Evolutionary conservation across 2,797 vertebrate species (phyloP).

Genomic region (Sparus aurata): DNA sequence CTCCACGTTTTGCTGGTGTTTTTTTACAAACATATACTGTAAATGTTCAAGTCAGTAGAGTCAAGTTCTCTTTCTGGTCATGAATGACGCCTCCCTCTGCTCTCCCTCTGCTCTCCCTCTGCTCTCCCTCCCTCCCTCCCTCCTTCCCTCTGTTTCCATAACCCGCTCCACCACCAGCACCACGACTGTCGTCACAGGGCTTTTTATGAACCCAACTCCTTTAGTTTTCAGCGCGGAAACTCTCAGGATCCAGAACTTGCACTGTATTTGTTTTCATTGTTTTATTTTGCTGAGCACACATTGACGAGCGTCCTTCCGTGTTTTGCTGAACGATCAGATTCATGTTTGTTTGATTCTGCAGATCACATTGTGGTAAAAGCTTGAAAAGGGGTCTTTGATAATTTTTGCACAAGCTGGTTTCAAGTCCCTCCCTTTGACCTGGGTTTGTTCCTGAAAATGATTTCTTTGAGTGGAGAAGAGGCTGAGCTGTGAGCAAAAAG

Average conservation of each 20-base stretch:
- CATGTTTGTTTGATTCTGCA: slow-evolving; percentile 22
- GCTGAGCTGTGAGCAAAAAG: slow-evolving; percentile 34
- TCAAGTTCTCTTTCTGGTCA: slow-evolving; percentile 19
- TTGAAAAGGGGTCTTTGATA: slow-evolving; percentile 16
- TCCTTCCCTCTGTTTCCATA: slow-evolving; percentile 58
- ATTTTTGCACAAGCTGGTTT: not conserved
- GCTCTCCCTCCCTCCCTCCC: slow-evolving; percentile 10
- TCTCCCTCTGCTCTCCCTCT: slow-evolving; percentile 20
- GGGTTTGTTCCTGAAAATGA: slow-evolving; percentile 40
- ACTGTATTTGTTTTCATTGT: slow-evolving; percentile 36
- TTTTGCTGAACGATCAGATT: slow-evolving; percentile 13
- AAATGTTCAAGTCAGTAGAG: slow-evolving; percentile 6
- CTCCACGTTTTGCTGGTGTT: slow-evolving; percentile 25
- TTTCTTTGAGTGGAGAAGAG: slow-evolving; percentile 28
- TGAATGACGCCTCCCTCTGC: slow-evolving; percentile 21
- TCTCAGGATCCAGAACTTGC: slow-evolving; percentile 37
- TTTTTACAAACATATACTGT: not conserved
- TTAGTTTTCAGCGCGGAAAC: slow-evolving; percentile 51
- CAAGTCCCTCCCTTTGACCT: not conserved
- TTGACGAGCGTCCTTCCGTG: not conserved
- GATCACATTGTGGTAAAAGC: slow-evolving; percentile 2
- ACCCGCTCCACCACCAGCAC: slow-evolving; percentile 54
- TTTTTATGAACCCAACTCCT: slow-evolving; percentile 60
- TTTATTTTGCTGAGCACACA: not conserved
- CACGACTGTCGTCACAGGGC: slow-evolving; percentile 64